phyloP scores from a whole-genome alignment of 2,888 invertebrate species.

The Prosapia bicincta region DNA sequence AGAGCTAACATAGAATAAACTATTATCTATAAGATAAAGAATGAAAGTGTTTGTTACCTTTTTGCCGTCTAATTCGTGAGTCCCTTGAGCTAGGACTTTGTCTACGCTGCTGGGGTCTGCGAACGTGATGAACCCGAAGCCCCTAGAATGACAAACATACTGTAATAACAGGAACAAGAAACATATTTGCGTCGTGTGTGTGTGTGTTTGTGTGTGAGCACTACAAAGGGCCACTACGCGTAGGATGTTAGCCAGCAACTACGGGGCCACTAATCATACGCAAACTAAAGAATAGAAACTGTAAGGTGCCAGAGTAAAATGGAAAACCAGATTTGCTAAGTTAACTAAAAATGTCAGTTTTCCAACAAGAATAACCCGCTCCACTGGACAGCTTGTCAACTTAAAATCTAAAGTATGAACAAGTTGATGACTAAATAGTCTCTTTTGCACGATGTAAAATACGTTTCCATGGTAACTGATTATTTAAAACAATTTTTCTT shows the following conservation, averaged over 20 bases:
- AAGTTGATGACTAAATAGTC: no score
- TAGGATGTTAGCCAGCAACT: not conserved
- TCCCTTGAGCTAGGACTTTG: conserved; percentile 97
- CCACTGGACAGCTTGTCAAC: no score
- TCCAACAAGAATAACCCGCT: not conserved
- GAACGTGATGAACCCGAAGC: conserved; percentile 99
- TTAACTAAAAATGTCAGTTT: not conserved
- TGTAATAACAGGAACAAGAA: not conserved
- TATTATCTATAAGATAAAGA: no score
- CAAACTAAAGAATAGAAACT: no score
- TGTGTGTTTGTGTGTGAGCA: not conserved
- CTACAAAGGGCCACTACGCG: not conserved
- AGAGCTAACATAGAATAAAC: no score
- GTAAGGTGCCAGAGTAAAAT: no score
- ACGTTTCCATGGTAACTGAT: no score
- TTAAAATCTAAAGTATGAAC: no score
- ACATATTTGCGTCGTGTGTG: no score
- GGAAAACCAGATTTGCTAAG: not conserved
- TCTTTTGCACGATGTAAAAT: no score
- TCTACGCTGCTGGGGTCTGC: conserved; percentile 97
- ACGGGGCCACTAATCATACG: not conserved
- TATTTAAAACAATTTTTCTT: no score
- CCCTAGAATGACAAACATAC: conserved; percentile 58
- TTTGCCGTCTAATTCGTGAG: conserved; percentile 99
- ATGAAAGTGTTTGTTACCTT: no score